These are phyloP conservation scores for Chaetorhynchus papuensis DNA, from an alignment of 2,113 vertebrate genomes.

Conservation along the genomic window DNA sequence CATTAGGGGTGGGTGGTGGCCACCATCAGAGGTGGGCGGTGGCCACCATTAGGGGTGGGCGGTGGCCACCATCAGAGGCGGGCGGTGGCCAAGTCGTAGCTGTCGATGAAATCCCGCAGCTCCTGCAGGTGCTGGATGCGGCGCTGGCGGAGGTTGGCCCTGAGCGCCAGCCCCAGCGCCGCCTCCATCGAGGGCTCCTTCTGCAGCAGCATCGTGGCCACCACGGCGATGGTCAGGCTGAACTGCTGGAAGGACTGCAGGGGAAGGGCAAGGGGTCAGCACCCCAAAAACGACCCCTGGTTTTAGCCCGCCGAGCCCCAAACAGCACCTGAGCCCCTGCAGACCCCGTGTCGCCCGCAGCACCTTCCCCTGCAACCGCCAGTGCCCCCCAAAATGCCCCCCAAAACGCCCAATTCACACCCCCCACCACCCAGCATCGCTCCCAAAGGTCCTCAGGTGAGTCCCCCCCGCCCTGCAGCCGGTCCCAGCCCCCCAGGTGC, in stretches of 20 bases:
- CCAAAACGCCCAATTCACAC: not conserved
- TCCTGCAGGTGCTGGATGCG: conserved; percentile 15
- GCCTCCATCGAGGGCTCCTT: conserved; percentile 62
- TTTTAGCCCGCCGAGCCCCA: accelerated
- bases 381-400: not conserved
- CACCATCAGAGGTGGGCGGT: too few species aligned
- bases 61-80: not conserved
- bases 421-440: accelerated
- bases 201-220: conserved; percentile 59
- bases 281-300: accelerated
- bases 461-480: accelerated
- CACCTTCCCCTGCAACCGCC: not conserved
- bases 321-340: accelerated
- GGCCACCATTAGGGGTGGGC: too few species aligned
- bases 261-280: accelerated
- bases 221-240: conserved; percentile 37
- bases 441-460: not conserved
- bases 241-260: conserved; percentile 50
- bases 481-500: not conserved
- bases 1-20: too few species aligned
- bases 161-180: conserved; percentile 15
- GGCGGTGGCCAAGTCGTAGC: not conserved
- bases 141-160: conserved; percentile 49
- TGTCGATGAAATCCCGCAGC: conserved; percentile 55
- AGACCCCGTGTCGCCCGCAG: accelerated